Base-by-base conservation (phyloP, 1,140 invertebrate genomes). In the Lepidurus couesii region DNA sequence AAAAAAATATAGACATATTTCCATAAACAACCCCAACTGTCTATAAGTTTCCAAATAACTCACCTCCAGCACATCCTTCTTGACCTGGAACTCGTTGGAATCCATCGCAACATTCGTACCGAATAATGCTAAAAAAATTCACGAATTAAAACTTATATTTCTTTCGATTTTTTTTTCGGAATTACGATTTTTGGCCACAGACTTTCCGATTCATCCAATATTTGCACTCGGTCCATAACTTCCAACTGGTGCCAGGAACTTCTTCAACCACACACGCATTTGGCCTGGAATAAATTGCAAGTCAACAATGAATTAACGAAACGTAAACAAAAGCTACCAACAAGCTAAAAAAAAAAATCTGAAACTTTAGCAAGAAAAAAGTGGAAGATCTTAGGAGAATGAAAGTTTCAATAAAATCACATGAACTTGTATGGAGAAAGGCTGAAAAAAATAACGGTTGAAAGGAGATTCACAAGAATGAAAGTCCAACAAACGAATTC, bases 41-140 rank as follows among this genome's bases (percentile, higher is more conserved):
- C 8, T 1, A 24, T 74, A 73, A 42, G n/a, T 21, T 78, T 34
- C 47, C n/a, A 26, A n/a, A 8, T 4, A 45, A 74, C 24, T 44
- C 82, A 88, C 88, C 87, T 83, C 85, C 84, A 13, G 84, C 84
- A 80, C 88, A 89, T 11, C 87, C 87, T 11, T 83, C 80, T 76
- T 86, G 81, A 13, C 84, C 85, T 0, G 80, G 80, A 9, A 86
- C 81, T 81, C 84, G 84, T 74, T 86, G 82, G 79, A 82, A 89
- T 1, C 88, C 88, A 80, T 87, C 86, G 78, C 88, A 89, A 75
- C 88, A 89, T 79, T 88, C 87, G 79, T 87, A 88, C 10, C 86
- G 83, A 6, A 88, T 82, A 6, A 87, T 81, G 26, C 87, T 88
- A 81, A n/a, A 81, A 81, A 78, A 77, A 73, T 74, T 42, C 78